Percentiles rank a stretch among this genome's conserved stretches.
phyloP scores from a whole-genome alignment of 2,888 invertebrate species.

The Sphaerophoria rueppellii region DNA sequence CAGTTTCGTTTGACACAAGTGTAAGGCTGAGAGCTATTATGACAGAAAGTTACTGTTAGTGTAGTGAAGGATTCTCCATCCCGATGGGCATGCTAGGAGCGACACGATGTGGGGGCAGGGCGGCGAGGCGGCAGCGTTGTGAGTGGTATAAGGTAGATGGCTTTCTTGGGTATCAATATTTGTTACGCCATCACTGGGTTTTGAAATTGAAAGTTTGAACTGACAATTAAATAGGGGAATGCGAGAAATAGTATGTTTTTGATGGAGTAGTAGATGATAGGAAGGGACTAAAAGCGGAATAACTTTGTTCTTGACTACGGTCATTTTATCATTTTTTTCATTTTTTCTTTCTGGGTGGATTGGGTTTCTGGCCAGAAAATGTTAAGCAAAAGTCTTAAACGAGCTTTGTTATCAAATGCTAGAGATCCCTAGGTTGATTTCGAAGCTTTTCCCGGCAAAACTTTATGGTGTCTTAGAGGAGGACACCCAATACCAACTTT shows the following conservation, averaged over 20 bases:
- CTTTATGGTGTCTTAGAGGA: too few species aligned
- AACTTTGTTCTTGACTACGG: not conserved
- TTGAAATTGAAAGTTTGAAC: slow-evolving; percentile 29
- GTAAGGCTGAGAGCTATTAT: slow-evolving; percentile 50
- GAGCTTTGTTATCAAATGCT: too few species aligned
- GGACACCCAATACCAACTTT: too few species aligned
- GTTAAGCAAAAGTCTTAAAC: too few species aligned
- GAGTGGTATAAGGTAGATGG: slow-evolving; percentile 6
- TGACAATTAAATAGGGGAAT: slow-evolving; percentile 37
- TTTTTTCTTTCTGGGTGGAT: too few species aligned
- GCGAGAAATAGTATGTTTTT: not conserved
- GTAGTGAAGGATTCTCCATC: slow-evolving; percentile 34
- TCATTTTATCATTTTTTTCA: too few species aligned
- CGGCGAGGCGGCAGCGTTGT: not conserved
- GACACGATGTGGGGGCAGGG: not conserved
- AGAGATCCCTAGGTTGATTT: too few species aligned
- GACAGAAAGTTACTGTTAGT: slow-evolving; percentile 44
- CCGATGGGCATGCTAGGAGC: not conserved
- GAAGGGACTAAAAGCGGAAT: not conserved
- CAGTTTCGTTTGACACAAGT: slow-evolving; percentile 53
- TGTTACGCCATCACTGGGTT: not conserved
- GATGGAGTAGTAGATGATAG: not conserved
- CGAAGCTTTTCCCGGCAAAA: too few species aligned
- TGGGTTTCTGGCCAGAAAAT: too few species aligned
- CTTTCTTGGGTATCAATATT: not conserved